Conservation (phyloP, 2,113 vertebrate genomes). For the Indicator maculatus region DNA sequence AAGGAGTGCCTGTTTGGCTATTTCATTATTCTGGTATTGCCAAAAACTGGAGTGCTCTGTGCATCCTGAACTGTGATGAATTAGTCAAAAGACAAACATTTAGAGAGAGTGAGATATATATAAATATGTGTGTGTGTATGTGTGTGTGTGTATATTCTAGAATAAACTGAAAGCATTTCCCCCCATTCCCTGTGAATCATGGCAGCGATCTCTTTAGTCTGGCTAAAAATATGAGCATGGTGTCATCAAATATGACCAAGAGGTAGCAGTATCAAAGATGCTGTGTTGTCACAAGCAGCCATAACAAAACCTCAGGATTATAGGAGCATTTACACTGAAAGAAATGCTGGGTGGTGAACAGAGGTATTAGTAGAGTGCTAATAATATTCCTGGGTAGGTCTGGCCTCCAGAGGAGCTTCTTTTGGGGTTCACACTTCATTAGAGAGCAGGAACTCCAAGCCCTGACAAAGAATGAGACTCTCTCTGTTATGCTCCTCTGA, state of each 20-base stretch:
- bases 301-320: neutral
- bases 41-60: neutral
- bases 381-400: neutral
- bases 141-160: neutral
- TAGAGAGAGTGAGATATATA: neutral
- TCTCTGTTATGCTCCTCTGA: neutral
- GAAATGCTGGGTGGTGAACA: neutral
- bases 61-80: neutral
- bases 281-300: neutral
- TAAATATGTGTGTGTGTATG: neutral
- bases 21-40: neutral
- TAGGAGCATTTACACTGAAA: neutral
- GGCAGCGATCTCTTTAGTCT: neutral
- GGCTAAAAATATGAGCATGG: neutral
- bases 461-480: neutral
- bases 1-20: conserved; percentile 20
- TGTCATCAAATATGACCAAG: neutral
- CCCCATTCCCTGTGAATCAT: neutral
- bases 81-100: neutral
- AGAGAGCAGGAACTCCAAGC: neutral
- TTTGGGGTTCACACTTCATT: neutral
- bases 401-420: neutral
- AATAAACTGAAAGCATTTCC: neutral
- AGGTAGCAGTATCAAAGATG: neutral
- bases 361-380: neutral